Evolutionary conservation across 2,113 vertebrate genomes (phyloP).

Genomic region (Rafetus swinhoei): DNA sequence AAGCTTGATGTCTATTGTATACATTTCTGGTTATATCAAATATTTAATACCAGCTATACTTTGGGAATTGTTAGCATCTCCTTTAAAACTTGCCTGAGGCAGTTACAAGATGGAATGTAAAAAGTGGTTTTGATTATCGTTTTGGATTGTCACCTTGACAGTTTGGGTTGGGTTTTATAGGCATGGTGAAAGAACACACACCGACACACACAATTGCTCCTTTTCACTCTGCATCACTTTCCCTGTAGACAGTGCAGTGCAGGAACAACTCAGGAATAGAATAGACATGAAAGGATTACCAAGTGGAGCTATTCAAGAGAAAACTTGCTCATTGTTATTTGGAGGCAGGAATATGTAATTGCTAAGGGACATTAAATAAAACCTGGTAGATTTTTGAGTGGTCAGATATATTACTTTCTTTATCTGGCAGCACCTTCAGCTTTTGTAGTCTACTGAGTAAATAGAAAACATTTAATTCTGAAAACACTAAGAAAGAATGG

Average conservation of each 20-base stretch:
- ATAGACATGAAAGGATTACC: slow-evolving; percentile 78
- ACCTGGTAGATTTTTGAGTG: not conserved
- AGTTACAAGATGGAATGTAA: slow-evolving; percentile 84
- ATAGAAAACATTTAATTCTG: not conserved
- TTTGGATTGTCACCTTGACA: slow-evolving; percentile 88
- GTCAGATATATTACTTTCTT: not conserved
- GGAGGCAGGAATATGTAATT: slow-evolving; percentile 48
- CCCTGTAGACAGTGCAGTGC: slow-evolving; percentile 72
- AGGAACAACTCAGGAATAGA: slow-evolving; percentile 74
- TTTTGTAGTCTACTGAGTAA: not conserved
- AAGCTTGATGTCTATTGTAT: slow-evolving; percentile 76
- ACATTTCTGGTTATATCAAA: slow-evolving; percentile 81
- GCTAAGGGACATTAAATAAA: slow-evolving; percentile 2
- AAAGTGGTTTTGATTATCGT: slow-evolving; percentile 87
- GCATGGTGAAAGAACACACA: slow-evolving; percentile 76
- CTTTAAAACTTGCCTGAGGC: slow-evolving; percentile 85
- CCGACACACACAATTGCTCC: slow-evolving; percentile 41
- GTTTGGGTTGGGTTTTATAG: slow-evolving; percentile 80
- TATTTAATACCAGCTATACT: slow-evolving; percentile 84
- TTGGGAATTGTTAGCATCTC: slow-evolving; percentile 87
- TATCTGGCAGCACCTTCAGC: not conserved
- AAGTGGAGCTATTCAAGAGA: slow-evolving; percentile 56
- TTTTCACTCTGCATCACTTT: slow-evolving; percentile 71
- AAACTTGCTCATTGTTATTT: slow-evolving; percentile 49
- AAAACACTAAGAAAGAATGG: not conserved